These are phyloP conservation scores for Eupeodes luniger DNA, from an alignment of 2,888 invertebrate genomes.

Conservation along the genomic window DNA sequence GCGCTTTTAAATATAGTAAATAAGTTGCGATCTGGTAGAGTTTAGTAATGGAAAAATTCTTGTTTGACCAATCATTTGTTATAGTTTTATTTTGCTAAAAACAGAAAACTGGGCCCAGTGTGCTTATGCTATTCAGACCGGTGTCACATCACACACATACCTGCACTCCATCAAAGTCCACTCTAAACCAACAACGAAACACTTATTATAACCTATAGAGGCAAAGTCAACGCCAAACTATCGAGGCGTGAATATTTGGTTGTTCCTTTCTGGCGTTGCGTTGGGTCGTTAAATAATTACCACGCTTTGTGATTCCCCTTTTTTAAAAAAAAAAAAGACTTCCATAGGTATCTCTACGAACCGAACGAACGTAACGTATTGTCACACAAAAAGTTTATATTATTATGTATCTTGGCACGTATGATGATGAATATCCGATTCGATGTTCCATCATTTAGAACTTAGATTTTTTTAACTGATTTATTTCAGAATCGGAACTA, in stretches of 20 bases:
- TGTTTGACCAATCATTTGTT: no score
- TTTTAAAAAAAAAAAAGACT: background rate
- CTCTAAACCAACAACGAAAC: no score
- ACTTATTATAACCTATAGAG: no score
- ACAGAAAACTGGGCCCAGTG: no score
- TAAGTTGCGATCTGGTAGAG: no score
- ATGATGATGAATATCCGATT: slow-evolving; percentile 68
- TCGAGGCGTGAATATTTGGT: slow-evolving; percentile 70
- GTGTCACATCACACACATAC: slow-evolving; percentile 67
- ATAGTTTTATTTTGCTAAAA: no score
- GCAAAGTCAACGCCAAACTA: slow-evolving; percentile 22
- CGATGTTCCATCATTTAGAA: background rate
- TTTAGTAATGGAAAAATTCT: no score
- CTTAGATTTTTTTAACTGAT: slow-evolving; percentile 64
- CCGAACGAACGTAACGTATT: no score
- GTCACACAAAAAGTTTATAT: no score
- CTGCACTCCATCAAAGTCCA: slow-evolving; percentile 22
- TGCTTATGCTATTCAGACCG: no score
- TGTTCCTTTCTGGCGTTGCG: slow-evolving; percentile 72
- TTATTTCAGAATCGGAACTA: slow-evolving; percentile 69
- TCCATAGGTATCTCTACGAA: background rate
- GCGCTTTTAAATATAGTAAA: no score
- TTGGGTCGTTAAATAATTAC: slow-evolving; percentile 75
- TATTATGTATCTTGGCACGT: slow-evolving; percentile 13
- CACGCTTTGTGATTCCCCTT: slow-evolving; percentile 72